A percentile compares a stretch with the other conserved stretches of the same genome.
These are phyloP conservation scores for Saccopteryx leptura DNA, from an alignment of 2,113 vertebrate species.

Conservation along the genomic window DNA sequence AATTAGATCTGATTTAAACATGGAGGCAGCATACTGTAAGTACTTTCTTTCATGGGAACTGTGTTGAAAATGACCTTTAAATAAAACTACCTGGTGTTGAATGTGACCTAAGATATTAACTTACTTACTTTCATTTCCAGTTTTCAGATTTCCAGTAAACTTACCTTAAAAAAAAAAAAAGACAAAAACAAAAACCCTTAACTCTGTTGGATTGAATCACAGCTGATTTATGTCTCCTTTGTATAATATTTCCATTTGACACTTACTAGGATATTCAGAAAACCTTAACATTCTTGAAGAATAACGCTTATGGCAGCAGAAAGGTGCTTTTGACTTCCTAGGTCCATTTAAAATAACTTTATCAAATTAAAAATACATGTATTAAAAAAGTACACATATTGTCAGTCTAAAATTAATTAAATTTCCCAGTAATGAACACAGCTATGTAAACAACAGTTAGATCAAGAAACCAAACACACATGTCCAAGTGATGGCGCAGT, in stretches of 20 bases:
- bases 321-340: neutral
- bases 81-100: neutral
- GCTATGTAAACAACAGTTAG: neutral
- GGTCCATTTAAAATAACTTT: neutral
- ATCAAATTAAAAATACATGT: neutral
- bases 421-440: neutral
- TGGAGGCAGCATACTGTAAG: neutral
- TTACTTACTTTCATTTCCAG: conserved; percentile 47
- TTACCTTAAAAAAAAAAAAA: neutral
- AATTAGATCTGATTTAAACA: conserved; percentile 40
- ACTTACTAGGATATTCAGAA: neutral
- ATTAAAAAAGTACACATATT: neutral
- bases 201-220: neutral
- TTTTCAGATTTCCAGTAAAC: neutral
- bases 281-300: conserved; percentile 6
- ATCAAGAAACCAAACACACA: neutral
- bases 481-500: no score
- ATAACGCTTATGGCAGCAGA: neutral
- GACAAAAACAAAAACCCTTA: neutral
- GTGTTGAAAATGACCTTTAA: neutral
- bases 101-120: neutral
- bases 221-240: neutral
- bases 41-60: neutral
- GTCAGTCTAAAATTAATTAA: neutral
- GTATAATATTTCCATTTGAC: neutral